These are phyloP conservation scores for Colletes gigas DNA, from an alignment of 1,140 invertebrate species.

Conservation along the genomic window DNA sequence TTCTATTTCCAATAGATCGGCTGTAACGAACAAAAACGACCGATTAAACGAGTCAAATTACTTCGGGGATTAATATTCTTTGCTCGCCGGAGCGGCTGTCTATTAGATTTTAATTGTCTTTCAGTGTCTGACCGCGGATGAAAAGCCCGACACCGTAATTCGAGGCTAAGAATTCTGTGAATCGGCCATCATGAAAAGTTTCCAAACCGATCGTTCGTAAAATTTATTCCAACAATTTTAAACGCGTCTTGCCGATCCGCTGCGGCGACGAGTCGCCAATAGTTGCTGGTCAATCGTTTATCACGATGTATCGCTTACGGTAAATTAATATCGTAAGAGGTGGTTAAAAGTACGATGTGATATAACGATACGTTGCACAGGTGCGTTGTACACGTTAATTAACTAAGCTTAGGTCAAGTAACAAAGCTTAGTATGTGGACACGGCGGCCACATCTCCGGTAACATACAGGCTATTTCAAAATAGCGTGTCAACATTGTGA, in stretches of 20 bases:
- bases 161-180: neutral
- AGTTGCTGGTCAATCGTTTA: neutral
- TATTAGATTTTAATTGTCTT: neutral
- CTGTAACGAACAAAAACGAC: neutral
- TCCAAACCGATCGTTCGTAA: too few relatives aligned
- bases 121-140: too few relatives aligned
- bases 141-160: neutral
- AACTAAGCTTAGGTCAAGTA: too few relatives aligned
- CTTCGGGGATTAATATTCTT: neutral
- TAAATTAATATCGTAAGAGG: neutral
- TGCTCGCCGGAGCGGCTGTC: neutral
- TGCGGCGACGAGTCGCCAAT: neutral
- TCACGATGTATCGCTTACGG: neutral
- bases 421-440: too few relatives aligned
- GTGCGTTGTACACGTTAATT: neutral
- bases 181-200: too few relatives aligned
- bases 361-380: neutral
- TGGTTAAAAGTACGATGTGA: neutral
- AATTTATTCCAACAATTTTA: too few relatives aligned
- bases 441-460: too few relatives aligned
- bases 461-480: too few relatives aligned
- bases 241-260: too few relatives aligned
- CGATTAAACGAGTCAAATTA: constrained; percentile 17
- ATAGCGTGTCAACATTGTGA: too few relatives aligned
- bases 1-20: neutral